phyloP scores from a whole-genome alignment of 2,113 vertebrate genomes.

The Bungarus multicinctus region DNA sequence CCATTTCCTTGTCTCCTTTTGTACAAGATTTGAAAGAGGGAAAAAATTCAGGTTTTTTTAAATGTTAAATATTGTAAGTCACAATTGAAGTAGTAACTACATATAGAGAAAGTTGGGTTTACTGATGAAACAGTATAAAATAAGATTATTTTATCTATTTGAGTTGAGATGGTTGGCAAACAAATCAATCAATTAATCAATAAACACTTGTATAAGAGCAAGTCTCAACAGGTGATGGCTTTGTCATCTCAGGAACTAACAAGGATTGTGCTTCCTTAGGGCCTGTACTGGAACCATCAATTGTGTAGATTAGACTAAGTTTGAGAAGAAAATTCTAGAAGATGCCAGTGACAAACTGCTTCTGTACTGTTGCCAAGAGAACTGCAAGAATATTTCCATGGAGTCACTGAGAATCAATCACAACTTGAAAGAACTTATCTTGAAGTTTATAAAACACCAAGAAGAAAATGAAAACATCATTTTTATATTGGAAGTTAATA shows the following conservation, averaged over 20 bases:
- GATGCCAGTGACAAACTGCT: background rate
- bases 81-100: background rate
- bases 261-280: background rate
- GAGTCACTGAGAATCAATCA: background rate
- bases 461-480: background rate
- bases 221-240: background rate
- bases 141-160: background rate
- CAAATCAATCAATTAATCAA: background rate
- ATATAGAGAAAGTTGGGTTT: background rate
- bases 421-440: background rate
- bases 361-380: background rate
- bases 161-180: background rate
- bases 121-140: background rate
- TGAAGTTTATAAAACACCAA: background rate
- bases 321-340: background rate
- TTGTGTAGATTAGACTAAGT: background rate
- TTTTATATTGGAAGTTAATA: background rate
- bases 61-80: background rate
- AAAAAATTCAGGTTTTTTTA: background rate
- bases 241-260: background rate
- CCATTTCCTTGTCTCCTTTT: background rate
- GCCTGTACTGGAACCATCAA: background rate
- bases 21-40: background rate
- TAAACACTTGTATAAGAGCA: background rate
- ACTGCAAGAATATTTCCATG: background rate